A percentile compares a stretch with the other conserved stretches of the same genome.
Conservation (phyloP, 1,140 invertebrate genomes). For the Pseudomyrmex concolor region DNA sequence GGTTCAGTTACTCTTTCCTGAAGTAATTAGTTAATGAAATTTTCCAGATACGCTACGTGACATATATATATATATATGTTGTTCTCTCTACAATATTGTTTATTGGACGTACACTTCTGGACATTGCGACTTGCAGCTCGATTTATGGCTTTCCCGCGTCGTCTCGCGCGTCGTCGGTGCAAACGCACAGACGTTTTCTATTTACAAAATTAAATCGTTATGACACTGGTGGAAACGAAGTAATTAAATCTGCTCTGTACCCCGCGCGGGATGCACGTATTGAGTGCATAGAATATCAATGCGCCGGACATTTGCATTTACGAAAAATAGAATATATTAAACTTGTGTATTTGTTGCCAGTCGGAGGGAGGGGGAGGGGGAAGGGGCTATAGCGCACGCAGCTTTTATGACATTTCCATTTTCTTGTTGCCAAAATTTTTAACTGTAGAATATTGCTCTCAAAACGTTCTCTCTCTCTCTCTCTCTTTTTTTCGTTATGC, state of each 20-base stretch:
- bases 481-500: no score
- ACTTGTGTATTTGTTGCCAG: slow-evolving; percentile 32
- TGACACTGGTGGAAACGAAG: slow-evolving; percentile 17
- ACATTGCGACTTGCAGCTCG: not conserved
- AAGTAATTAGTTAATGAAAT: not conserved
- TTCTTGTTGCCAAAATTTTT: slow-evolving; percentile 33
- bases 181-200: not conserved
- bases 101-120: not conserved
- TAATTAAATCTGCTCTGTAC: slow-evolving; percentile 45
- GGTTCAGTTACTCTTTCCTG: not conserved
- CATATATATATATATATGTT: not conserved
- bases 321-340: slow-evolving; percentile 56
- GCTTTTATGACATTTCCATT: slow-evolving; percentile 38
- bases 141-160: not conserved
- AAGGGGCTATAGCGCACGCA: no score
- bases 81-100: not conserved
- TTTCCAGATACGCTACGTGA: not conserved
- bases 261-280: not conserved
- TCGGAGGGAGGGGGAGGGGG: not conserved
- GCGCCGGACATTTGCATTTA: slow-evolving; percentile 39
- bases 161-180: not conserved
- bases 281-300: slow-evolving; percentile 50
- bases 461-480: not conserved
- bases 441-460: not conserved
- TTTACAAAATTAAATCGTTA: slow-evolving; percentile 56